Evolutionary conservation across 2,113 vertebrate species (phyloP).

Genomic region (Notothenia rossii): DNA sequence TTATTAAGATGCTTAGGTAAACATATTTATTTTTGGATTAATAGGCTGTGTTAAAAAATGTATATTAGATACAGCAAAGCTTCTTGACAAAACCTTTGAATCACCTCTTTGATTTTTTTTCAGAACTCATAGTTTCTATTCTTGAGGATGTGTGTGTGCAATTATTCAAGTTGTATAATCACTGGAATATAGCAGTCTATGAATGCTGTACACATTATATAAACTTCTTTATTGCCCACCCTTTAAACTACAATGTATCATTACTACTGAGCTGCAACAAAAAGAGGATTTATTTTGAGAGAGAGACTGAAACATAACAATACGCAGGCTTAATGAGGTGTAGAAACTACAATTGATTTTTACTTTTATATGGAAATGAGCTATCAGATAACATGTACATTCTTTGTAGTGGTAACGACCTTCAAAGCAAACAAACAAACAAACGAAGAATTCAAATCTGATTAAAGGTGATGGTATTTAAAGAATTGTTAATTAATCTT

Average conservation of each 20-base stretch:
- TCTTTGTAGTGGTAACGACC: slow-evolving; percentile 76
- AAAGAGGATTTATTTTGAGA: slow-evolving; percentile 45
- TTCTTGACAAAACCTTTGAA: background rate
- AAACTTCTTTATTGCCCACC: background rate
- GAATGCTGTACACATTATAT: background rate
- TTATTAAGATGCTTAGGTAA: background rate
- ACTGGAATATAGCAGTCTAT: background rate
- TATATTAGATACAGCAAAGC: background rate
- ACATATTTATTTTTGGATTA: background rate
- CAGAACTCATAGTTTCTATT: background rate
- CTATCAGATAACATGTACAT: slow-evolving; percentile 44
- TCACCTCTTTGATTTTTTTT: background rate
- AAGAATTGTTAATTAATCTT: slow-evolving; percentile 43
- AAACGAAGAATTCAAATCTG: slow-evolving; percentile 26
- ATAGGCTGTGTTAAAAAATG: background rate
- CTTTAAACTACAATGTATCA: slow-evolving; percentile 20
- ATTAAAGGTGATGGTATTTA: slow-evolving; percentile 56
- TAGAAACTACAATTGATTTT: slow-evolving; percentile 45
- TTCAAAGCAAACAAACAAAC: slow-evolving; percentile 66
- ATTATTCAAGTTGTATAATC: slow-evolving; percentile 24
- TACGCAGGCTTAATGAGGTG: slow-evolving; percentile 75
- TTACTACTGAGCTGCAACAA: slow-evolving; percentile 36
- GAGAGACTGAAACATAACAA: slow-evolving; percentile 26
- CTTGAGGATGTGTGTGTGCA: background rate
- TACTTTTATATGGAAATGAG: slow-evolving; percentile 82